Evolutionary conservation across 2,113 vertebrate species (phyloP), one percentile per base, ranked within the genome.

Genomic region (Mesitornis unicolor): DNA sequence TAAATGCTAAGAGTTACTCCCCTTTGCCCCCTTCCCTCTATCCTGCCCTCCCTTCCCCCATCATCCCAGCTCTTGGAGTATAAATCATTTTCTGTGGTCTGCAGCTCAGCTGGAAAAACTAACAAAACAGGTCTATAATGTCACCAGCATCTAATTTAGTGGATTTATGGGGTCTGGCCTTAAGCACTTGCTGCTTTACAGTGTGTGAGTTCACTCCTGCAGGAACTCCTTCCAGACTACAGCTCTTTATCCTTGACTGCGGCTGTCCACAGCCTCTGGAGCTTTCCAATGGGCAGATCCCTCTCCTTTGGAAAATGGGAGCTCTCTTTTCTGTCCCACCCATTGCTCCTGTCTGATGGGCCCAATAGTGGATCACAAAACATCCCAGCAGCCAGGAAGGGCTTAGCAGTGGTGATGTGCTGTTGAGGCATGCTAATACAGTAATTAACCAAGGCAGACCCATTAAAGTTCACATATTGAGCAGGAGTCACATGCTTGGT

Each of bases 91-190:
- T 53, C 87, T 86, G 93, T 81, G 95, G 87, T 94, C 93, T 77
- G 93, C 73, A 68, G 82, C 94, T 95, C 94, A 93, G 97, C 94
- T 97, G 96, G 95, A 95, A 97, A 95, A 97, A 87, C 94, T 87
- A 93, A 89, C 96, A 84, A n/a, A 53, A 76, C 0, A 11, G 87
- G 47, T 84, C 96, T 92, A 16, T 92, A 93, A 95, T 97, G 97
- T 97, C 97, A 93, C 87, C 96, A 94, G 71, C 84, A 80, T 97
- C 94, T 93, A 85, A 68, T 96, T 88, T 90, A 61, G 91, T 82
- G 85, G 87, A 97, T 97, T 97, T 97, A 97, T 94, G 89, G 91
- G 75, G 40, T 85, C 87, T 93, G 91, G 84, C 91, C 94, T 71
- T 42, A 53, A 96, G 93, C 91, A 64, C 84, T 95, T 57, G 89